Evolutionary conservation across 1,140 invertebrate species (phyloP).

Genomic region (Spodoptera frugiperda): DNA sequence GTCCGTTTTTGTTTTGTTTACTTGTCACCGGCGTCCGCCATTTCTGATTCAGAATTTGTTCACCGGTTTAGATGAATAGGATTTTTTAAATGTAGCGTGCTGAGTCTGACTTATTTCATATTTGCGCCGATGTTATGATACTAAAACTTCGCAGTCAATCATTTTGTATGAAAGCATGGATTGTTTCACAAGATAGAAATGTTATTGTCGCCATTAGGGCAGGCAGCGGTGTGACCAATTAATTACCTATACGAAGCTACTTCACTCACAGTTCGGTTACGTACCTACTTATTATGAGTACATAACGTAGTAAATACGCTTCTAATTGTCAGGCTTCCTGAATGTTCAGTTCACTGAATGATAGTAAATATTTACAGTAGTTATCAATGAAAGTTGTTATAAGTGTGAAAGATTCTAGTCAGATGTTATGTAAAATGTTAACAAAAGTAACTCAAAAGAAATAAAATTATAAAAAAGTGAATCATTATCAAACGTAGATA

Average conservation of each 20-base stretch:
- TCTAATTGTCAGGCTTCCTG: too few species aligned
- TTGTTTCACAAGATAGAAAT: not conserved
- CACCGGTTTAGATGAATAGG: conserved; percentile 59
- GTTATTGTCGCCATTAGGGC: conserved; percentile 32
- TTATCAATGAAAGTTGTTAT: too few species aligned
- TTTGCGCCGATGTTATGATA: conserved; percentile 4
- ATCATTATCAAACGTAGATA: too few species aligned
- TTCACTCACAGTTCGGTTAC: too few species aligned
- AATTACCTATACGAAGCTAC: not conserved
- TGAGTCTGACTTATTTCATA: not conserved
- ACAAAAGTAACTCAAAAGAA: too few species aligned
- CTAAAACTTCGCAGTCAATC: conserved; percentile 1
- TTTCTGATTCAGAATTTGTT: conserved; percentile 79
- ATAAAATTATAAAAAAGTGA: too few species aligned
- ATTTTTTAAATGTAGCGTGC: conserved; percentile 9
- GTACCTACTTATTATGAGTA: too few species aligned
- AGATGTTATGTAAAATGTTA: too few species aligned
- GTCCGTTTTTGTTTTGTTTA: conserved; percentile 86
- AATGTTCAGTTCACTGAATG: too few species aligned
- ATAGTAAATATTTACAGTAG: too few species aligned
- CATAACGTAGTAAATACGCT: too few species aligned
- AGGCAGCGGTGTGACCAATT: conserved; percentile 25
- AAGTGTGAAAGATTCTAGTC: too few species aligned
- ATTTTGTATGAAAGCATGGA: not conserved
- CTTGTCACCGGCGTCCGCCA: conserved; percentile 86